Evolutionary conservation across 64 coral and sea anemone genomes (phyloP).

Genomic region (Montipora foliosa): DNA sequence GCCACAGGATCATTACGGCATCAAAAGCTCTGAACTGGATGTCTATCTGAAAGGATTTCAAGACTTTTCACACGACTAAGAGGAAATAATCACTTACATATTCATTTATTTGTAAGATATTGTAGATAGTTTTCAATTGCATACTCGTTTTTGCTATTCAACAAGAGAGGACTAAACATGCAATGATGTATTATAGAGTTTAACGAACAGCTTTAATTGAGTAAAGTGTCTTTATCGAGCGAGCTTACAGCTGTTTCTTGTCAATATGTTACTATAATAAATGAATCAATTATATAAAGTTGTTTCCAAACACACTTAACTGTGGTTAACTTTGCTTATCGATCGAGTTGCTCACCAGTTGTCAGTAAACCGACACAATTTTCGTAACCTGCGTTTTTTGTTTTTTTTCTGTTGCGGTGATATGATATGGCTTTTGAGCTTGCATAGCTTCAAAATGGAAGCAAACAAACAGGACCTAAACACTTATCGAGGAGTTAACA

Average conservation of each 20-base stretch:
- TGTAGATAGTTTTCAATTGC: conserved; percentile 21
- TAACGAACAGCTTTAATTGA: conserved; percentile 46
- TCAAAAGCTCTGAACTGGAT: conserved; percentile 90
- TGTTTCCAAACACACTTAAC: conserved; percentile 3
- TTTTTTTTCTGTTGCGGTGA: background rate
- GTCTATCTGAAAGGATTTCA: conserved; percentile 92
- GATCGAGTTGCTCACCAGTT: background rate
- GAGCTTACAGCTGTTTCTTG: conserved; percentile 41
- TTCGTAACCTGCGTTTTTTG: background rate
- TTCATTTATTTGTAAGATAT: conserved; percentile 23
- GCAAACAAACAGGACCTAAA: background rate
- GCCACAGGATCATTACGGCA: conserved; percentile 90
- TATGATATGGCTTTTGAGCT: background rate
- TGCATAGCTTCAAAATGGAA: no score
- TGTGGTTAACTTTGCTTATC: background rate
- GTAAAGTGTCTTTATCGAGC: conserved; percentile 41
- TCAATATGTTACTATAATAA: conserved; percentile 51
- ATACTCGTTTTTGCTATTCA: background rate
- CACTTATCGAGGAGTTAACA: background rate
- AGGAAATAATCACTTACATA: conserved; percentile 13
- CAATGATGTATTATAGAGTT: conserved; percentile 17
- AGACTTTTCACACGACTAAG: conserved; percentile 30
- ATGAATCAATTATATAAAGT: conserved; percentile 37
- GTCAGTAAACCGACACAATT: background rate
- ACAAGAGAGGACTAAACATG: background rate